Evolutionary conservation across 2,888 invertebrate species (phyloP), one percentile per base, ranked within the genome.

Genomic region (Alcis repandata): DNA sequence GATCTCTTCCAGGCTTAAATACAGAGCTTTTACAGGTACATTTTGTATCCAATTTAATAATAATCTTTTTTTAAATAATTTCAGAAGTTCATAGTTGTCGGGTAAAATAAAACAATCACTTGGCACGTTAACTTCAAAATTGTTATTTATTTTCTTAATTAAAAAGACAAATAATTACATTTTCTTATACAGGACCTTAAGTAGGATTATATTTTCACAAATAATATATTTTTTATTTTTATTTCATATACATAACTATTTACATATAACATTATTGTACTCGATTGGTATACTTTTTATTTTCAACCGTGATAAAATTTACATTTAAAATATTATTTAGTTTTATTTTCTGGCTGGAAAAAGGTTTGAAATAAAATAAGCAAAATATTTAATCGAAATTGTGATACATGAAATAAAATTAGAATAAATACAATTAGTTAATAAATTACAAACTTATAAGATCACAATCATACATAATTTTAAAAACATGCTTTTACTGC

Each of bases 61-160:
- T 4, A 27, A 27, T 4, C 22, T 9, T 7, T 11, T 10, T 11
- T 43, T 7, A 32, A 19, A 41, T 13, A 11, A 22, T 19, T 38
- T 38, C 0, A 4, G 13, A 13, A n/a, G 6, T 4, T 38, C 3
- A n/a, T n/a, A 4, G n/a, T n/a, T 38, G 1, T 10, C 3, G 11
- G 43, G 4, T 41, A 41, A 43, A 69, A 67, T 65, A 84, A 92
- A 90, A 92, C 91, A 82, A 86, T 78, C 72, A 79, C 83, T 92
- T 92, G 92, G 92, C 92, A 92, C 92, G 84, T 92, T 91, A 86
- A 92, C 89, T 92, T 92, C 87, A 91, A 92, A 92, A 91, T 87
- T 79, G 82, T 88, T 84, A 84, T 92, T 91, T 92, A 91, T 91
- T 86, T 86, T 60, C 84, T 87, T 85, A 82, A 76, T 79, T 76